A percentile compares a stretch with the other conserved stretches of the same genome.
phyloP scores from a whole-genome alignment of 2,888 invertebrate species.

The Idaea biselata region DNA sequence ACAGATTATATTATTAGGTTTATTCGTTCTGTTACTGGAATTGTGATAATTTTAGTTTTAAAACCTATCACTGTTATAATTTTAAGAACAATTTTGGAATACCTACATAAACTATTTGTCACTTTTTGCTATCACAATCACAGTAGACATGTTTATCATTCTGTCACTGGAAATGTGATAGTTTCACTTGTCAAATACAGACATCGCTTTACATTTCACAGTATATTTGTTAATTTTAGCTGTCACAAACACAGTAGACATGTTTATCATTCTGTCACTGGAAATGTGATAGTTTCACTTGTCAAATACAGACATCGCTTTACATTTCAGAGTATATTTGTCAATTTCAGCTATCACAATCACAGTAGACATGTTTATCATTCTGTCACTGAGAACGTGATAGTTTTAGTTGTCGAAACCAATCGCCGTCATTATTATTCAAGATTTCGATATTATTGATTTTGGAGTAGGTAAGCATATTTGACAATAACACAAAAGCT shows the following conservation, averaged over 20 bases:
- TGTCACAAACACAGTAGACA: constrained; percentile 23
- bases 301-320: constrained; percentile 5
- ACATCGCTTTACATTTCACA: too few species aligned
- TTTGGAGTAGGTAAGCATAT: not conserved
- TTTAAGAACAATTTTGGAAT: too few species aligned
- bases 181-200: too few species aligned
- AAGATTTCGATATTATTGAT: too few species aligned
- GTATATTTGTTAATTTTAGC: too few species aligned
- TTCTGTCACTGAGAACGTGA: constrained; percentile 42
- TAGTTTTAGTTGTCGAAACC: constrained; percentile 18
- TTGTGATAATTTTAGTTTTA: too few species aligned
- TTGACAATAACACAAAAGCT: too few species aligned
- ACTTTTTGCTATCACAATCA: not conserved
- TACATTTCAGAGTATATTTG: constrained; percentile 8
- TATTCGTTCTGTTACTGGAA: too few species aligned
- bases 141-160: constrained; percentile 12
- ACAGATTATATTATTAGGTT: too few species aligned
- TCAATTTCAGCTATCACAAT: constrained; percentile 20
- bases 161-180: too few species aligned
- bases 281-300: constrained; percentile 15
- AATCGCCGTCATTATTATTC: constrained; percentile 1
- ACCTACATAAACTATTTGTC: not conserved
- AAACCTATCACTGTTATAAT: too few species aligned
- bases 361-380: constrained; percentile 34
- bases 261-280: constrained; percentile 26